Evolutionary conservation across 2,888 invertebrate genomes (phyloP).

Genomic region (Lasioglossum marginatum): DNA sequence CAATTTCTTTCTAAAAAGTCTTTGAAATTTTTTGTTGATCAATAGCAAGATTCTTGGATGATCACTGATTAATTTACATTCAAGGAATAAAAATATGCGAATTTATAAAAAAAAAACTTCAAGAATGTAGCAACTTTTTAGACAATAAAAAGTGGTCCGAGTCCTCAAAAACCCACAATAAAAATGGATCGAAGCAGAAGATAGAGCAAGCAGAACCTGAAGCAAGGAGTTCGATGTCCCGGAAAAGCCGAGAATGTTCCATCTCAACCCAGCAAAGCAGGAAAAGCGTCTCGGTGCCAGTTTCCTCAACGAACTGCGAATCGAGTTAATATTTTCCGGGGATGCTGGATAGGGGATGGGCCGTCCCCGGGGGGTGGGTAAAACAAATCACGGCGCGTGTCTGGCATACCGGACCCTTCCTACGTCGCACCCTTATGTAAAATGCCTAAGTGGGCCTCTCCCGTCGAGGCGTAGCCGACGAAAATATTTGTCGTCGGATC

Average conservation of each 20-base stretch:
- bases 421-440: slow-evolving; percentile 81
- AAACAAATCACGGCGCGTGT: slow-evolving; percentile 83
- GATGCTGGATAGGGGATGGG: slow-evolving; percentile 51
- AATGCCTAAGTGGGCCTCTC: slow-evolving; percentile 79
- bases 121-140: background rate
- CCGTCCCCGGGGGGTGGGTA: slow-evolving; percentile 67
- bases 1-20: background rate
- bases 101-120: background rate
- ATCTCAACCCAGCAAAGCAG: background rate
- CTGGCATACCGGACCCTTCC: slow-evolving; percentile 82
- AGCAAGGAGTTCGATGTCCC: background rate
- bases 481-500: slow-evolving; percentile 80
- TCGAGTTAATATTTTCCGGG: slow-evolving; percentile 75
- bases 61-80: background rate
- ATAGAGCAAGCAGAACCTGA: background rate
- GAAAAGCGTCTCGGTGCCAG: slow-evolving; percentile 19
- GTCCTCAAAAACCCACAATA: too few species aligned
- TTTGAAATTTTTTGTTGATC: too few species aligned
- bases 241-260: slow-evolving; percentile 23
- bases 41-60: background rate
- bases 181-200: background rate
- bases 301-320: slow-evolving; percentile 59
- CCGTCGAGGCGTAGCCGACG: slow-evolving; percentile 70
- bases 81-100: background rate
- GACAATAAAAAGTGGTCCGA: background rate